phyloP scores from a whole-genome alignment of 2,797 vertebrate genomes.

The Fistularia tabacaria region DNA sequence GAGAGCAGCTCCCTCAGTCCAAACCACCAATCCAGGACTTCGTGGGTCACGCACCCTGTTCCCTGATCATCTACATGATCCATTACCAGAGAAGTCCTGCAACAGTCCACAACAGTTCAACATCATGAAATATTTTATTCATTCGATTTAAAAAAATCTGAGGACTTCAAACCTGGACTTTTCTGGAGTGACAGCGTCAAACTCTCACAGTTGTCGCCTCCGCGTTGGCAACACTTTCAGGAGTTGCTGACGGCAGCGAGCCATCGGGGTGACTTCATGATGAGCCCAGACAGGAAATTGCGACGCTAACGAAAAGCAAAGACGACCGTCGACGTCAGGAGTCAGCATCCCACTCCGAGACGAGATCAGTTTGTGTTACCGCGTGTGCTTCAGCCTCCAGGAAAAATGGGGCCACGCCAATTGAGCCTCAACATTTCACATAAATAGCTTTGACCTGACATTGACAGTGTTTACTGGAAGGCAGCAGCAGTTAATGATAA shows the following conservation, averaged over 20 bases:
- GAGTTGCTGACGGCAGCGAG: conserved; percentile 14
- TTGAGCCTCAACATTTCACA: conserved; percentile 37
- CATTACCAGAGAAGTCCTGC: no score
- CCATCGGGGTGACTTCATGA: conserved; percentile 35
- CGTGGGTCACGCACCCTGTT: no score
- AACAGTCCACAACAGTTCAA: no score
- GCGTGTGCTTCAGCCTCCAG: conserved; percentile 8
- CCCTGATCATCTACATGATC: no score
- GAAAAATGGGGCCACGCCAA: background rate
- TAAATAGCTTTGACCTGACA: conserved; percentile 48
- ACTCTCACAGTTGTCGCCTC: no score
- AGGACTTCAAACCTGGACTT: no score
- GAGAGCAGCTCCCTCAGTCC: no score
- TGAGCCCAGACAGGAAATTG: conserved; percentile 43
- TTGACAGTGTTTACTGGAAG: conserved; percentile 27
- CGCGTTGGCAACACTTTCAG: conserved; percentile 23
- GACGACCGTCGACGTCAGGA: conserved; percentile 46
- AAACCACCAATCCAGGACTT: no score
- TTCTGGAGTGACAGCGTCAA: no score
- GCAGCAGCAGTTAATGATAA: conserved; percentile 16
- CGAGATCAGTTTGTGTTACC: conserved; percentile 48
- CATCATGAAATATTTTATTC: no score
- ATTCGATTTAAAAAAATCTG: no score
- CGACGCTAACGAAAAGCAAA: conserved; percentile 45
- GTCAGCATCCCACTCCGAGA: conserved; percentile 29